Evolutionary conservation across 2,797 vertebrate genomes (phyloP).

Genomic region (Decapterus maruadsi): DNA sequence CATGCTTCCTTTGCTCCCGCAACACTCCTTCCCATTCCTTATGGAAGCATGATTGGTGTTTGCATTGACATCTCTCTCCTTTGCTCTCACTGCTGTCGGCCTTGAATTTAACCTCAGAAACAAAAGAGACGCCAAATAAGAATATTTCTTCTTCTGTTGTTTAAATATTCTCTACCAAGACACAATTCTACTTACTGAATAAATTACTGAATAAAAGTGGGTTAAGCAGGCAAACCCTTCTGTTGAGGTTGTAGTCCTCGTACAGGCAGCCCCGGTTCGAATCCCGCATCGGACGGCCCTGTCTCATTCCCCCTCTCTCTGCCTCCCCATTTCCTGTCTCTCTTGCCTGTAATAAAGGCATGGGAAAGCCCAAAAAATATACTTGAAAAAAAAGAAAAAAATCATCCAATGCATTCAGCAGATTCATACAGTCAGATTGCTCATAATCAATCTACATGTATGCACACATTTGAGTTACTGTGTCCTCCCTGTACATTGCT

Average conservation of each 20-base stretch:
- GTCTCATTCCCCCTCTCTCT: too few species aligned
- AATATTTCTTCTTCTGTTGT: slow-evolving; percentile 11
- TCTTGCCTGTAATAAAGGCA: too few species aligned
- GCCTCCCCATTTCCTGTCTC: too few species aligned
- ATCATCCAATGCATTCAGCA: slow-evolving; percentile 1
- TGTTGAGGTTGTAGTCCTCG: too few species aligned
- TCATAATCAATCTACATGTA: background rate
- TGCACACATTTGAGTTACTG: background rate
- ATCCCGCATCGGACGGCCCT: too few species aligned
- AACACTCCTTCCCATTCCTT: background rate
- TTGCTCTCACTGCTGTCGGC: background rate
- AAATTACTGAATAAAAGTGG: too few species aligned
- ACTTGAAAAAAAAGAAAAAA: too few species aligned
- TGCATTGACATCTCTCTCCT: background rate
- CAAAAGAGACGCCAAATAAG: slow-evolving; percentile 5
- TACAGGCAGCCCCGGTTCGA: too few species aligned
- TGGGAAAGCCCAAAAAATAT: too few species aligned
- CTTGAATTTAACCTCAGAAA: slow-evolving; percentile 2
- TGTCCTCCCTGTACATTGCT: background rate
- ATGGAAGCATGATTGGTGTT: slow-evolving; percentile 1
- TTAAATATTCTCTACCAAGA: slow-evolving; percentile 4
- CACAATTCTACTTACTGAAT: background rate
- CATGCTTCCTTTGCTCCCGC: background rate
- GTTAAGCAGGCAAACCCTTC: too few species aligned
- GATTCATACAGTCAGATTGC: background rate